phyloP scores from a whole-genome alignment of 2,113 vertebrate species.

The Tilapia sparmanii region DNA sequence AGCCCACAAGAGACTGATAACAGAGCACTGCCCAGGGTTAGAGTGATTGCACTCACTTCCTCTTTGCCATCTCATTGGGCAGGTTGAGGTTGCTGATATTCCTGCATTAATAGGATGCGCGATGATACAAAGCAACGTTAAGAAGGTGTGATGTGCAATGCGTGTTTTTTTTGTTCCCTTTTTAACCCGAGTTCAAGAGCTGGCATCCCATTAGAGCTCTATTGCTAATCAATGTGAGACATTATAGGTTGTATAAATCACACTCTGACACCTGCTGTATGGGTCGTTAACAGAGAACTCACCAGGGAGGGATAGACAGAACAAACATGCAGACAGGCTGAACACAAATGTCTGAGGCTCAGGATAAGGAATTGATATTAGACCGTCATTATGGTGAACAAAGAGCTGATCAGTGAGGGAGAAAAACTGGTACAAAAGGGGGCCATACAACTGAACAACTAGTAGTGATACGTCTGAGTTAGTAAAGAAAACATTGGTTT shows the following conservation, averaged over 20 bases:
- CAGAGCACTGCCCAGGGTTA: slow-evolving; percentile 57
- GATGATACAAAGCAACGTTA: slow-evolving; percentile 10
- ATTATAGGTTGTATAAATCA: slow-evolving; percentile 73
- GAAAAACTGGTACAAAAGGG: not conserved
- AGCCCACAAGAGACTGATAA: slow-evolving; percentile 67
- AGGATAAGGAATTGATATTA: not conserved
- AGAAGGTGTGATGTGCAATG: not conserved
- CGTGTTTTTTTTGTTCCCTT: not conserved
- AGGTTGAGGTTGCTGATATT: slow-evolving; percentile 26
- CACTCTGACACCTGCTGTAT: slow-evolving; percentile 59
- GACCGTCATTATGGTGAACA: slow-evolving; percentile 8
- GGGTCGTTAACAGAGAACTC: slow-evolving; percentile 61
- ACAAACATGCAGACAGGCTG: slow-evolving; percentile 47
- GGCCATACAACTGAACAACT: not conserved
- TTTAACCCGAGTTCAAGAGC: slow-evolving; percentile 28
- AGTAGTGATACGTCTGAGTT: not conserved
- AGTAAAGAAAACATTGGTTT: slow-evolving; percentile 10
- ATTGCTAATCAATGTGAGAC: slow-evolving; percentile 71
- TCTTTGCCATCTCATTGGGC: slow-evolving; percentile 25
- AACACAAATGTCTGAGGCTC: slow-evolving; percentile 32
- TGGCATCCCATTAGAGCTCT: slow-evolving; percentile 58
- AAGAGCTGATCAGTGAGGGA: not conserved
- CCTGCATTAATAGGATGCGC: slow-evolving; percentile 8
- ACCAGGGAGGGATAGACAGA: slow-evolving; percentile 46
- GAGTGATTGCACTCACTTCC: slow-evolving; percentile 50